Evolutionary conservation across 2,113 vertebrate genomes (phyloP), one percentile per base, ranked within the genome.

Genomic region (Calypte anna): DNA sequence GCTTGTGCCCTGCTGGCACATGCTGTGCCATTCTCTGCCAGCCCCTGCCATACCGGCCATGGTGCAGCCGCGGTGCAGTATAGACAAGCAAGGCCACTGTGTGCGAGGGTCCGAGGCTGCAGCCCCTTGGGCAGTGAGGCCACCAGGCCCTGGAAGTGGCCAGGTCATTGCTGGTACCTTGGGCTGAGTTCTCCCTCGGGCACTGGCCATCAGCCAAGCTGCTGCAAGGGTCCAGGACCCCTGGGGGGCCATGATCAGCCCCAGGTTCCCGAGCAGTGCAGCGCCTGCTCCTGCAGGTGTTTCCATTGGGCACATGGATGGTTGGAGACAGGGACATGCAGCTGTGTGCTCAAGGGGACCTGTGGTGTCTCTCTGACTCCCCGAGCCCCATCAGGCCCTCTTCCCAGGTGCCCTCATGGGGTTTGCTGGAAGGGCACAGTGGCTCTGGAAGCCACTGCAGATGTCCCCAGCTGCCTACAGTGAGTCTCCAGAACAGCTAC

Each of bases 31-130:
- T 38, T 57, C 40, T n/a, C 10, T 14, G 23, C 58, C 67, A 14
- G 11, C 14, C 69, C 14, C 13, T 20, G 48, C 70, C 17, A 14
- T 58, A 63, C 67, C 58, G 58, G 82, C 72, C 73, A 30, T 58
- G 75, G 92, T 86, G 95, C 96, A 95, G 82, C 54, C 88, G 73
- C 83, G 46, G 75, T 46, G 93, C 93, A 68, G 77, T 91, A 85
- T 91, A 69, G 55, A 62, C 91, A 17, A 31, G 82, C 61, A 54
- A 55, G 55, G 51, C 48, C 33, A 31, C 81, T 25, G 64, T 25
- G 23, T 59, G 82, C 28, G 21, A 55, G 30, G 66, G 82, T 33
- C 20, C 17, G 44, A 70, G 81, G 58, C 61, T 36, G 70, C 86
- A 82, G 63, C 44, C 53, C 30, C 50, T 5, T 16, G 12, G 66